Base-by-base conservation (phyloP, 2,113 vertebrate species). In the Lepidothrix coronata region DNA sequence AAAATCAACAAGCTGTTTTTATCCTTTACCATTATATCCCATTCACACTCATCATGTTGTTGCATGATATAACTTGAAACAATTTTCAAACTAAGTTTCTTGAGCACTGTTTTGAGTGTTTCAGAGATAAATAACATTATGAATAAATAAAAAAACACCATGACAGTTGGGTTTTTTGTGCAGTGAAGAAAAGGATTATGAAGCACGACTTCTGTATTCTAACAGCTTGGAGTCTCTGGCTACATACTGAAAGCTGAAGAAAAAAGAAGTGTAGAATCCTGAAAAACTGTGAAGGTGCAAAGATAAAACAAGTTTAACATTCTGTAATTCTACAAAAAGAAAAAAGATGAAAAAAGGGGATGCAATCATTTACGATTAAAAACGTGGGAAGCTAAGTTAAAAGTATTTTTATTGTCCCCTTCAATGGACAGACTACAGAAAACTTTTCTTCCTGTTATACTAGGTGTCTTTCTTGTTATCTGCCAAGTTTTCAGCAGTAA, bases 51-150 rank as follows among this genome's bases (percentile, higher is more conserved):
- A 46, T 79, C 93, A 52, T 86, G 48, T 21, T 61, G 30, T 84
- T 94, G 48, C 37, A 77, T 88, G 37, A 74, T 71, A 54, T 61
- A 37, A 68, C 70, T 87, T 82, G 30, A 84, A 77, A 91, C 66
- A 11, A 83, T 83, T 96, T 95, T 84, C 71, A 80, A 67, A 77
- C 12, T 70, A 88, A 73, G 35, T 94, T 33, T 70, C 74, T 70
- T 73, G 43, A 91, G 35, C 27, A 62, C 39, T 63, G 44, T 54
- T 95, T 91, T 67, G 59, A 86, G 31, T 63, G 30, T 83, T 92
- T 95, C 63, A 85, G 63, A 90, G 65, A 78, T 89, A 95, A 95
- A 95, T 82, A 95, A 57, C 18, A 58, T 63, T 33, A 80, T 85
- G 89, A 95, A 96, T 91, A 92, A 95, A 89, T 66, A 85, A 33